Percentiles rank a stretch among this genome's conserved stretches.
Evolutionary conservation across 2,888 invertebrate genomes (phyloP).

Genomic region (Marronus borbonicus): DNA sequence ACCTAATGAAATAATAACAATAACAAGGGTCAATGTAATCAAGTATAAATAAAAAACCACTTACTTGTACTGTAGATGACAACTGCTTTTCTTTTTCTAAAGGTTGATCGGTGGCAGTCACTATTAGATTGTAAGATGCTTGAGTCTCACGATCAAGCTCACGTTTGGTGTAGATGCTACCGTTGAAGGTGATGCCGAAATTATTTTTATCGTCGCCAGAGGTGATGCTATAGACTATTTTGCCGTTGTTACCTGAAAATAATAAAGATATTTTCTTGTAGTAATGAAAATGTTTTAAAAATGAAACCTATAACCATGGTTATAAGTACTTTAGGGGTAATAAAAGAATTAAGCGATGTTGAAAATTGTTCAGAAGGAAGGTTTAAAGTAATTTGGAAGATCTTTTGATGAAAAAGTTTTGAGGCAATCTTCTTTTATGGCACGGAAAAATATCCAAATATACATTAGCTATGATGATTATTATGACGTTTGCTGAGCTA

Average conservation of each 20-base stretch:
- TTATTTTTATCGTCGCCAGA: slow-evolving; percentile 86
- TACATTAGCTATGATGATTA: too few relatives aligned
- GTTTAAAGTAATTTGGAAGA: too few relatives aligned
- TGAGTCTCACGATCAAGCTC: slow-evolving; percentile 88
- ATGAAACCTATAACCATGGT: too few relatives aligned
- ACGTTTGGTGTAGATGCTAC: slow-evolving; percentile 85
- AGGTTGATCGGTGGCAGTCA: slow-evolving; percentile 90
- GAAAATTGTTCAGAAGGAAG: too few relatives aligned
- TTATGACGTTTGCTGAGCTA: too few relatives aligned
- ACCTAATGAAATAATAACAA: slow-evolving; percentile 75
- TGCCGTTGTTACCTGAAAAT: slow-evolving; percentile 86
- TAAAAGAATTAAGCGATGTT: too few relatives aligned
- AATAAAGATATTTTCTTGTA: not conserved
- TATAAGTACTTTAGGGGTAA: too few relatives aligned
- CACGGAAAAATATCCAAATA: too few relatives aligned
- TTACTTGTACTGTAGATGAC: slow-evolving; percentile 90
- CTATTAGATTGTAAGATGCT: slow-evolving; percentile 86
- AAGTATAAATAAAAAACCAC: slow-evolving; percentile 44
- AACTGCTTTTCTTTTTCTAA: slow-evolving; percentile 73
- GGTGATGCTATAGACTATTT: slow-evolving; percentile 85
- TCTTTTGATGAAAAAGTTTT: too few relatives aligned
- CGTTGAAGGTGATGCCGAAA: slow-evolving; percentile 87
- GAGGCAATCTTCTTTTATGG: too few relatives aligned
- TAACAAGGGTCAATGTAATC: not conserved
- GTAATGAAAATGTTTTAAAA: not conserved